Evolutionary conservation across 92 coral and sea anemone genomes (phyloP).

Genomic region (Porites cylindrica): DNA sequence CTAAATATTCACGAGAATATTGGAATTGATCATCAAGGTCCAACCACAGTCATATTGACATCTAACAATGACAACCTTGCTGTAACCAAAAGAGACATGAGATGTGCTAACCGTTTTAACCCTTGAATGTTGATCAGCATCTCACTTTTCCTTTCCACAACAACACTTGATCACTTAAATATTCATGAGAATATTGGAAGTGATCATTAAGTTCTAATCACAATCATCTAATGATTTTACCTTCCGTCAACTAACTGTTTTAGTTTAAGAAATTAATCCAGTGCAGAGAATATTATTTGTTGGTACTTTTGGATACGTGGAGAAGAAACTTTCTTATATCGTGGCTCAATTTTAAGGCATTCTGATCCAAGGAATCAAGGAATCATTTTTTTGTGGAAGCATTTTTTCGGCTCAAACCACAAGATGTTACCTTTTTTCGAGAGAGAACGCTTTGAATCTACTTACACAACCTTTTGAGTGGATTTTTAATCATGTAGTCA

Average conservation of each 20-base stretch:
- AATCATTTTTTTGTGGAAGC: not conserved
- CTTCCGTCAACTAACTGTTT: not conserved
- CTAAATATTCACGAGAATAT: not conserved
- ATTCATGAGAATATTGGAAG: not conserved
- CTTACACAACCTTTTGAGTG: not conserved
- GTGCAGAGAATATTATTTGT: not conserved
- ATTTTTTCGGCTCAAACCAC: not conserved
- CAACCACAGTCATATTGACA: not conserved
- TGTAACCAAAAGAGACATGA: not conserved
- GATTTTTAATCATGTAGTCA: not conserved
- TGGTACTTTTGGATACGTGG: not conserved
- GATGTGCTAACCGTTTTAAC: not conserved
- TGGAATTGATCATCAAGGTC: not conserved
- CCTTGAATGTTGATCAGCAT: not conserved
- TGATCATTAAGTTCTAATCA: not conserved
- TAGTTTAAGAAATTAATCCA: not conserved
- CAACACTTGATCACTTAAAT: not conserved
- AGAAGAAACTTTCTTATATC: not conserved
- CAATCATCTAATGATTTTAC: not conserved
- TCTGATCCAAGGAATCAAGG: not conserved
- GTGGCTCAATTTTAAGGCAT: not conserved
- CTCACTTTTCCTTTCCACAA: not conserved
- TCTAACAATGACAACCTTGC: too few relatives aligned
- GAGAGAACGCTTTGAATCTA: not conserved
- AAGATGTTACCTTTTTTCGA: not conserved